Evolutionary conservation across 2,113 vertebrate species (phyloP).

Genomic region (Passer domesticus): DNA sequence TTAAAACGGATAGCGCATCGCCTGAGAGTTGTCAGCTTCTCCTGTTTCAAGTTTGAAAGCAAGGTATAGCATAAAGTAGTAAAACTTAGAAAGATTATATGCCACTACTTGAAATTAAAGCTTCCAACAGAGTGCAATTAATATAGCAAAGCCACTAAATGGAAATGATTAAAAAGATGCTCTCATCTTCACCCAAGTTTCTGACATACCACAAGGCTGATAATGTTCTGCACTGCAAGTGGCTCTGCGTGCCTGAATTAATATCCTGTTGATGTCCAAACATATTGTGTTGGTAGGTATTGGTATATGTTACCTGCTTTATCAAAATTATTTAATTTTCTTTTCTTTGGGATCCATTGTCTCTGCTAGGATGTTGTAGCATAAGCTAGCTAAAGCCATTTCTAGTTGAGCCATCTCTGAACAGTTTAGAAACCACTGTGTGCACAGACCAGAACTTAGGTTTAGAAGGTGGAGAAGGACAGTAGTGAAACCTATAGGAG

Average conservation of each 20-base stretch:
- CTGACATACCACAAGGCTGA: background rate
- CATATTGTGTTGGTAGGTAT: rapidly evolving
- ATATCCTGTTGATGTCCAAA: background rate
- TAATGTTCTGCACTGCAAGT: background rate
- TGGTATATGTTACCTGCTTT: background rate
- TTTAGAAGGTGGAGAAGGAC: background rate
- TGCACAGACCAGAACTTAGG: background rate
- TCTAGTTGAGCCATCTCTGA: background rate
- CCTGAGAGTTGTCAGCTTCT: background rate
- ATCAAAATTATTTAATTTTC: background rate
- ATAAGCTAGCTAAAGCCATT: background rate
- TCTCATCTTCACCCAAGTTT: background rate
- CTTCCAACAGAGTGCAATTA: background rate
- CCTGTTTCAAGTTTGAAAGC: background rate
- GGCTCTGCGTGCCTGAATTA: background rate
- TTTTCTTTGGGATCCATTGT: background rate
- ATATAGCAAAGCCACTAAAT: background rate
- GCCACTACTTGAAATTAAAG: background rate
- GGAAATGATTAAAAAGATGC: background rate
- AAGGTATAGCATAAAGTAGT: background rate
- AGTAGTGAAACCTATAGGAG: background rate
- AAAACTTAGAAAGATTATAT: background rate
- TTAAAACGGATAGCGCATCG: background rate
- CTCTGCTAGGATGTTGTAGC: background rate
- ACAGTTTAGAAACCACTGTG: background rate